phyloP scores from a whole-genome alignment of 2,797 vertebrate species.

The Nannoperca australis region DNA sequence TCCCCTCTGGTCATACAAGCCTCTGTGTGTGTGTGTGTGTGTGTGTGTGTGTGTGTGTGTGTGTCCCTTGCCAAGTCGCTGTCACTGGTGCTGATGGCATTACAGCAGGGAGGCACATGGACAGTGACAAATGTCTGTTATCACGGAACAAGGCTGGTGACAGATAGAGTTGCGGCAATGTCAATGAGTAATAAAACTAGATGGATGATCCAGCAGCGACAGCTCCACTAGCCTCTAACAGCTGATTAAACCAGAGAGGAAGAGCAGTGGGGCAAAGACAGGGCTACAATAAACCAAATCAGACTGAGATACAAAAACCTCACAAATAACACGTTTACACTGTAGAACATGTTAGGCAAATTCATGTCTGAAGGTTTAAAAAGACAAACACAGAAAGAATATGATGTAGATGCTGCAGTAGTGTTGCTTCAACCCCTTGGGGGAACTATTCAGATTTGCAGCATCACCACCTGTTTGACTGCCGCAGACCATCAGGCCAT shows the following conservation, averaged over 20 bases:
- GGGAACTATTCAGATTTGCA: background rate
- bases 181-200: slow-evolving; percentile 90
- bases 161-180: slow-evolving; percentile 88
- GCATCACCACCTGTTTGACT: background rate
- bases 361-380: background rate
- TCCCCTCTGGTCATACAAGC: no score
- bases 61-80: slow-evolving; percentile 75
- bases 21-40: no score
- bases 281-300: background rate
- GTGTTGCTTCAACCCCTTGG: background rate
- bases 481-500: background rate
- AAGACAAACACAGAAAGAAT: background rate
- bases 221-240: slow-evolving; percentile 82
- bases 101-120: slow-evolving; percentile 83
- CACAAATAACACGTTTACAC: background rate
- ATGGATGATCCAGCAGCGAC: slow-evolving; percentile 86
- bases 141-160: slow-evolving; percentile 92
- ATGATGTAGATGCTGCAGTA: background rate
- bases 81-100: slow-evolving; percentile 88
- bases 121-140: slow-evolving; percentile 92
- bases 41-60: slow-evolving; percentile 65
- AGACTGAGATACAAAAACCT: background rate
- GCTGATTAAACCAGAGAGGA: slow-evolving; percentile 40
- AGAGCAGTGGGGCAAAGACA: background rate
- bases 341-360: background rate